These are phyloP conservation scores for Apodemia zela DNA, from an alignment of 2,888 invertebrate genomes.

Conservation along the genomic window DNA sequence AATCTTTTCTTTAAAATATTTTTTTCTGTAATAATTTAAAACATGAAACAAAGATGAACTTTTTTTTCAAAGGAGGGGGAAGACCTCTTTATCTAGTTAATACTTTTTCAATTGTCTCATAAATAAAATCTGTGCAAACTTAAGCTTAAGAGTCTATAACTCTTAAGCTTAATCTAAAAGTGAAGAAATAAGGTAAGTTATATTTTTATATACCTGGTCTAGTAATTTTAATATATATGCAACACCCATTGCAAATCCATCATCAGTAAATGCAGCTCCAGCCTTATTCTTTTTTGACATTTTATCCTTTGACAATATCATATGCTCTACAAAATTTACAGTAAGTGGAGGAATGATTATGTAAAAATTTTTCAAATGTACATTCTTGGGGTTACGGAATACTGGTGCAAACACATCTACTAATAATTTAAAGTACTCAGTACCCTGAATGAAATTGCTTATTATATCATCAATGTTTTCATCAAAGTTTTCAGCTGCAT, in stretches of 20 bases:
- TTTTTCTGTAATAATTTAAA: too few relatives aligned
- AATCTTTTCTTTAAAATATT: too few relatives aligned
- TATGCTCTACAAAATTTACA: slow-evolving; percentile 96
- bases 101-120: too few relatives aligned
- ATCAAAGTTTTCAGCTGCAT: slow-evolving; percentile 87
- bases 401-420: slow-evolving; percentile 96
- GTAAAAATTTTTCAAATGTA: slow-evolving; percentile 95
- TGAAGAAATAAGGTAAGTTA: too few relatives aligned
- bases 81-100: too few relatives aligned
- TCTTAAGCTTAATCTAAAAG: too few relatives aligned
- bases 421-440: slow-evolving; percentile 93
- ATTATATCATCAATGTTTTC: slow-evolving; percentile 88
- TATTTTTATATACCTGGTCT: slow-evolving; percentile 81
- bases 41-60: too few relatives aligned
- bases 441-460: slow-evolving; percentile 92
- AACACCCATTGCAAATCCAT: slow-evolving; percentile 97
- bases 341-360: slow-evolving; percentile 96
- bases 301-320: slow-evolving; percentile 94
- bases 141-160: too few relatives aligned
- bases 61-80: too few relatives aligned
- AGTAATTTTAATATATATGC: slow-evolving; percentile 95
- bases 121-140: too few relatives aligned
- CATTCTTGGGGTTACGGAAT: slow-evolving; percentile 91
- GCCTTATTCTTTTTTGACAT: slow-evolving; percentile 93
- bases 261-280: slow-evolving; percentile 96